Percentiles rank a stretch among this genome's conserved stretches.
Evolutionary conservation across 2,113 vertebrate genomes (phyloP).

Genomic region (Syrmaticus mikado): DNA sequence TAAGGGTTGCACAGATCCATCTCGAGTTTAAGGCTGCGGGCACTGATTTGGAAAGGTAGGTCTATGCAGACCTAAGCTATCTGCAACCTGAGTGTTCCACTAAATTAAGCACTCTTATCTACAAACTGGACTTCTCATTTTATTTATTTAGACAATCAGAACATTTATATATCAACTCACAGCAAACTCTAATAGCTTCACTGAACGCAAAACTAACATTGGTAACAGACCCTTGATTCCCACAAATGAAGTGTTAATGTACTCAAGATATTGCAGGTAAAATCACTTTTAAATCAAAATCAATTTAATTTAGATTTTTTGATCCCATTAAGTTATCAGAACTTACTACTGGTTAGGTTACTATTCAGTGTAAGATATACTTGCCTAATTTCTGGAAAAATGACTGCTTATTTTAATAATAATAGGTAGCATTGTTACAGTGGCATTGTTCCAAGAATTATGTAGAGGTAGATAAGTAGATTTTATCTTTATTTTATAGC

Average conservation of each 20-base stretch:
- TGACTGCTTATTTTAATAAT: not conserved
- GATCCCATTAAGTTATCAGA: not conserved
- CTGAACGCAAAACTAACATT: not conserved
- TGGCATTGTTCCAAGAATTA: not conserved
- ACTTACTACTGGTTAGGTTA: not conserved
- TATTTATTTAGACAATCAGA: not conserved
- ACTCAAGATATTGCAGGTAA: not conserved
- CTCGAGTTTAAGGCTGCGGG: not conserved
- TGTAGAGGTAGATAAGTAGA: not conserved
- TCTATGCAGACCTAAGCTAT: not conserved
- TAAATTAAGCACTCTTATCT: not conserved
- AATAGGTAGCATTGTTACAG: not conserved
- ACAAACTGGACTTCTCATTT: accelerated
- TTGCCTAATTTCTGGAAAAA: not conserved
- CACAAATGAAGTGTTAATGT: not conserved
- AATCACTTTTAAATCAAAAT: not conserved
- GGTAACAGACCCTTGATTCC: not conserved
- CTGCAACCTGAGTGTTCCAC: not conserved
- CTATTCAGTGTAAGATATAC: not conserved
- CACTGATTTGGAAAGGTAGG: accelerated
- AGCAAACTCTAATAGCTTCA: not conserved
- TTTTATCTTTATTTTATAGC: not conserved
- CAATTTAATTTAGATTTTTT: not conserved
- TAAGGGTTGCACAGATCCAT: not conserved
- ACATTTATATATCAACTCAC: not conserved